Base-by-base conservation (phyloP, 2,888 invertebrate genomes). In the Chydorus sphaericus region DNA sequence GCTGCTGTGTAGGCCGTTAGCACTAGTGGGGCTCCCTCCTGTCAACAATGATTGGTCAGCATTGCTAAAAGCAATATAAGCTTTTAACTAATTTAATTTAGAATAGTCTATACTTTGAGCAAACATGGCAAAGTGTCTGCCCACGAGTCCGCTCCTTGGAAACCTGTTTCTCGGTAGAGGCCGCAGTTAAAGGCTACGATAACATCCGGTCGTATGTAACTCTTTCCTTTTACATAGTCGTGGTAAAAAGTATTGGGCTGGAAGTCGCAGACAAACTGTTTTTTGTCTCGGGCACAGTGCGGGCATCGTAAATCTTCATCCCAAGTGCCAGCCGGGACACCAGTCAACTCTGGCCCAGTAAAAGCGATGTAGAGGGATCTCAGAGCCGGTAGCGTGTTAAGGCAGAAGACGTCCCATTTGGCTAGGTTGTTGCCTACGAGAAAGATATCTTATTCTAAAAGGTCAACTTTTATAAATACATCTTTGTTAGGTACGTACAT, bases 161-260 rank as follows among this genome's bases (percentile, higher is more conserved):
- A 81, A 0, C 79, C 77, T 0, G 82, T 80, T 0, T 73, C 70
- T 33, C 55, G 55, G 62, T 83, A 79, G 6, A 85, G 73, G 49
- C 81, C 82, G 1, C 82, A 77, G 66, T 85, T 85, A 66, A 83
- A 83, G 26, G 81, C 78, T 62, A 83, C 83, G 6, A 83, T 79
- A 56, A 80, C 69, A 62, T 79, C 75, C n/a, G 80, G 80, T 4
- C 67, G 66, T 1, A 69, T 63, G 62, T 73, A 79, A 7, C 71
- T 70, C 3, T 72, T 68, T 18, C 70, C 69, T 5, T 66, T 64
- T 54, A 69, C 70, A 60, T 77, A 80, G 14, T 77, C 73, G 52
- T 74, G 72, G 63, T 79, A 81, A 1, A 75, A 58, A 54, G 59
- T 61, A 20, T 36, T 36, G n/a, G 60, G 54, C 28, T 61, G 59